Base-by-base conservation (phyloP, 1,140 invertebrate species). In the Drosophila insularis region DNA sequence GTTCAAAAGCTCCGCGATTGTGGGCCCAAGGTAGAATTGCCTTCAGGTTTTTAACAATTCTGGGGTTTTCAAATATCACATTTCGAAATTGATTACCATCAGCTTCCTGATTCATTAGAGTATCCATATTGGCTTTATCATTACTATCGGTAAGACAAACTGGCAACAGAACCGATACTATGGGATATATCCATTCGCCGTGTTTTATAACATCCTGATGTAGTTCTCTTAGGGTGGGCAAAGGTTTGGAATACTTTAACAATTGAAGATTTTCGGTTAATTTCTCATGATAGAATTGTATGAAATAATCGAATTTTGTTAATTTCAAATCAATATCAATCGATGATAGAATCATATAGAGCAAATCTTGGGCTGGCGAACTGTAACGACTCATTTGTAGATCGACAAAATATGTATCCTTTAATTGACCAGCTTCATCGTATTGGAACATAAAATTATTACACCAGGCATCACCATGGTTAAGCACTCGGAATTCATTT, bases 391-490 rank as follows among this genome's bases (percentile, higher is more conserved):
- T 85, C 80, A 90, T 89, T 68, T 91, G 89, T 14, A 86, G 65
- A 71, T 91, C 89, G 7, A 91, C 69, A 56, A 91, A 85, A 37
- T 72, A 72, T 0, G 63, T 84, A 27, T 90, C 81, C 0, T 11
- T 60, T 1, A 89, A 54, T 62, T 81, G 27, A 0, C 74, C 84
- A 0, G 67, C 11, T 1, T 80, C 43, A 62, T 84, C 73, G 43
- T 93, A 92, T 59, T 89, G 87, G 61, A 93, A 93, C 69, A 93
- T 79, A 1, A 93, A 82, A 62, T 93, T 93, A 54, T 92, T 91
- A 17, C 68, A 72, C 73, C 90, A 87, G 8, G 92, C 92, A 81
- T 95, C 95, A 7, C 95, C 95, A 54, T 95, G 95, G 74, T 93
- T 94, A 3, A 95, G 87, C 2, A 95, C 94, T 64, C 93, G 92